Percentiles rank a stretch among this genome's conserved stretches.
Evolutionary conservation across 1,140 invertebrate species (phyloP).

Genomic region (Drosophila auraria): DNA sequence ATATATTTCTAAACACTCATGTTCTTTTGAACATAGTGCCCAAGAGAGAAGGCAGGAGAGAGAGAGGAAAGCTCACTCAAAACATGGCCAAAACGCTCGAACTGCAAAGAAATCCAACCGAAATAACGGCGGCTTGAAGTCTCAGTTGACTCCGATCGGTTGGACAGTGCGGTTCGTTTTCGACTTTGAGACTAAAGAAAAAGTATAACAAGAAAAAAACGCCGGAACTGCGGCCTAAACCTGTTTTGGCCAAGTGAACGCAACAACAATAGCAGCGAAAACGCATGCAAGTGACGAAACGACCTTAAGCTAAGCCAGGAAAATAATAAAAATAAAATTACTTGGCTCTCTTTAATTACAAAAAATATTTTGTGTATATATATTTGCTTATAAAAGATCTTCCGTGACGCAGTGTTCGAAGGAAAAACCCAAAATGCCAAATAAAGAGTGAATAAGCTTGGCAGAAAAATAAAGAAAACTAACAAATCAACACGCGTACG

Average conservation of each 20-base stretch:
- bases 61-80: conserved; percentile 3
- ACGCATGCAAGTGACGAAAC: conserved; percentile 75
- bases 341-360: conserved; percentile 9
- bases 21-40: background rate
- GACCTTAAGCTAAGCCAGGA: conserved; percentile 63
- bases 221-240: conserved; percentile 66
- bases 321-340: conserved; percentile 19
- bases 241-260: conserved; percentile 54
- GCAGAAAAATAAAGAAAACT: background rate
- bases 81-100: background rate
- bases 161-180: conserved; percentile 44
- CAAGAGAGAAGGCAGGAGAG: conserved; percentile 3
- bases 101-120: conserved; percentile 26
- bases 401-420: conserved; percentile 13
- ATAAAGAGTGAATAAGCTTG: conserved; percentile 1
- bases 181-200: conserved; percentile 19
- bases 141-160: conserved; percentile 55
- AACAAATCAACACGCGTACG: conserved; percentile 19
- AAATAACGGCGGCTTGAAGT: conserved; percentile 36
- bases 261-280: conserved; percentile 54
- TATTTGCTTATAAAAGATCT: conserved; percentile 1
- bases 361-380: conserved; percentile 2
- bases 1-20: too few relatives aligned
- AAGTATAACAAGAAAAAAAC: conserved; percentile 28
- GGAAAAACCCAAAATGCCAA: conserved; percentile 15